These are phyloP conservation scores for Thamnophis sirtalis DNA, from an alignment of 2,113 vertebrate species.

Conservation along the genomic window DNA sequence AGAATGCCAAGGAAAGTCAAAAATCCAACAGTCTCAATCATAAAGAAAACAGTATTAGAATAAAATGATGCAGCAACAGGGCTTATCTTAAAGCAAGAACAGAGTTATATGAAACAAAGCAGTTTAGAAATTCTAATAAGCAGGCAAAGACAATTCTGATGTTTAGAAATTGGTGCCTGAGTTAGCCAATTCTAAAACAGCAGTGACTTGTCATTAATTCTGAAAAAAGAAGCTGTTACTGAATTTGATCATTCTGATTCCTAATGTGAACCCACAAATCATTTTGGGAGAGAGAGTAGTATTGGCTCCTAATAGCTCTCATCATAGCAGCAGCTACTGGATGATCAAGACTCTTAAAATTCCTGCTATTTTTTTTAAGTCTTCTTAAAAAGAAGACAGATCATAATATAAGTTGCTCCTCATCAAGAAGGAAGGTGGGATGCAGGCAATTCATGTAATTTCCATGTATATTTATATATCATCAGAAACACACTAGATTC, in stretches of 20 bases:
- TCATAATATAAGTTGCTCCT: not conserved
- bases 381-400: too few relatives aligned
- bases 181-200: not conserved
- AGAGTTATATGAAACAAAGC: not conserved
- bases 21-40: not conserved
- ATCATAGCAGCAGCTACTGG: not conserved
- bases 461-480: not conserved
- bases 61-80: not conserved
- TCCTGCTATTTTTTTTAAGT: not conserved
- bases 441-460: not conserved
- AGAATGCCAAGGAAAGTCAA: not conserved
- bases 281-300: not conserved
- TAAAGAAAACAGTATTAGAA: not conserved
- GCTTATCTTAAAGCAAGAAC: not conserved
- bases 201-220: not conserved
- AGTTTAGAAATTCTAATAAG: not conserved
- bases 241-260: not conserved
- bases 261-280: not conserved
- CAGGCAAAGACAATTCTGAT: not conserved
- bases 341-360: not conserved
- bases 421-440: not conserved
- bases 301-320: not conserved
- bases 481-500: not conserved
- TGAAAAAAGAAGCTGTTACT: not conserved
- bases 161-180: not conserved